Evolutionary conservation across 2,113 vertebrate species (phyloP), one percentile per base, ranked within the genome.

Genomic region (Mustelus asterias): DNA sequence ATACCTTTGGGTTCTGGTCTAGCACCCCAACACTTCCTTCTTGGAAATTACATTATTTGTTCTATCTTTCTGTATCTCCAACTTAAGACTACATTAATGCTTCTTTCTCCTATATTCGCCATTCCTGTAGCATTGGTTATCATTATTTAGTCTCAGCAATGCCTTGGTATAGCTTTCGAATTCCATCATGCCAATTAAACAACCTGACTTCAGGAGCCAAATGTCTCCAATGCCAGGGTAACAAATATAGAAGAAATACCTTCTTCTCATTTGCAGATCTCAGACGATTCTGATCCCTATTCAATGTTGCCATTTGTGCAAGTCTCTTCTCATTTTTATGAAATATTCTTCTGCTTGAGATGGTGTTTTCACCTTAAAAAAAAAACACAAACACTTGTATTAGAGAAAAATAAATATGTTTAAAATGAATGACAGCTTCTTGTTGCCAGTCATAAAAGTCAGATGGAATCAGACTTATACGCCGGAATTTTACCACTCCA

Each of bases 181-280:
- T n/a, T 93, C 33, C n/a, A 33, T n/a, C 29, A 20, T 5, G 7
- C 13, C 89, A 67, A 65, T 58, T 22, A 33, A 65, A 67, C 10
- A n/a, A 37, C 14, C 18, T 63, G n/a, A 65, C n/a, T 93, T 20
- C 89, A 37, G 33, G 20, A 76, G 24, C 14, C 24, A 72, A 95
- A 16, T 16, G 20, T 26, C 22, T 44, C 63, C 33, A 94, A 44
- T 67, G 60, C 33, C 65, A 20, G 72, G 80, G 5, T 83, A 69
- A 94, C 65, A 94, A 94, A 63, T 69, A 65, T 24, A 26, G 60
- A 94, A 94, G 37, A 37, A 95, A 76, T 95, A 95, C 94, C 94
- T 95, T 95, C 72, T 76, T 76, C 44, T 95, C 94, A 72, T 60
- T 95, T 95, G 22, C 67, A 95, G 94, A 76, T 54, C 69, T 48